phyloP scores from a whole-genome alignment of 23 tunicate species.

The Ascidia mentula region DNA sequence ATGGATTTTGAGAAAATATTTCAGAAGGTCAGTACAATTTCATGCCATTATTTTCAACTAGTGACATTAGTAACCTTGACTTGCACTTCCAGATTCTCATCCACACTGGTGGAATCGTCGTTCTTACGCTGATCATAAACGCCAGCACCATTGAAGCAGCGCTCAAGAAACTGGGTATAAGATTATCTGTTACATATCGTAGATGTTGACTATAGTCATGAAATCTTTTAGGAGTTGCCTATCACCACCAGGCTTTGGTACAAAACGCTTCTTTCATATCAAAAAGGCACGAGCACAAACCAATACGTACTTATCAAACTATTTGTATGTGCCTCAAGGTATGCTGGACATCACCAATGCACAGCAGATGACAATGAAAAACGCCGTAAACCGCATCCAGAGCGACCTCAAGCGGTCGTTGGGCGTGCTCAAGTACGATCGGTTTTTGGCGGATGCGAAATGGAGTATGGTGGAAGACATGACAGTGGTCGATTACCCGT shows the following conservation, averaged over 20 bases:
- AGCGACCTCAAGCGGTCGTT: slow-evolving; percentile 42
- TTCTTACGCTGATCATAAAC: slow-evolving; percentile 73
- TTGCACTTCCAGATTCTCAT: slow-evolving; percentile 44
- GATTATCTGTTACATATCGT: too few relatives aligned
- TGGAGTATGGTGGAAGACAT: slow-evolving; percentile 80
- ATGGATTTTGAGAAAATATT: slow-evolving; percentile 50
- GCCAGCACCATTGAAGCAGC: slow-evolving; percentile 91
- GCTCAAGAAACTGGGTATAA: slow-evolving; percentile 59
- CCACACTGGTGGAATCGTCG: slow-evolving; percentile 78
- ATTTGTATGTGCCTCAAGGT: slow-evolving; percentile 18
- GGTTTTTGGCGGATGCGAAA: slow-evolving; percentile 73
- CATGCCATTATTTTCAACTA: background rate
- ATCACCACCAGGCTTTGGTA: too few relatives aligned
- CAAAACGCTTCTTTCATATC: too few relatives aligned
- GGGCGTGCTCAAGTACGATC: slow-evolving; percentile 66
- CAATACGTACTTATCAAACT: too few relatives aligned
- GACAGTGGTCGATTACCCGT: slow-evolving; percentile 64
- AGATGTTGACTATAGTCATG: too few relatives aligned
- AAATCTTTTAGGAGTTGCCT: too few relatives aligned
- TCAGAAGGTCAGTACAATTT: slow-evolving; percentile 51
- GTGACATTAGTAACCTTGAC: too few relatives aligned
- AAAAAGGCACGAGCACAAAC: too few relatives aligned
- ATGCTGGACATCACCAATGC: slow-evolving; percentile 76
- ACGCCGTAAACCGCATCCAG: slow-evolving; percentile 79
- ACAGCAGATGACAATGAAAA: slow-evolving; percentile 69